Base-by-base conservation (phyloP, 2,888 invertebrate species). In the Lepetodrilus schrolli region DNA sequence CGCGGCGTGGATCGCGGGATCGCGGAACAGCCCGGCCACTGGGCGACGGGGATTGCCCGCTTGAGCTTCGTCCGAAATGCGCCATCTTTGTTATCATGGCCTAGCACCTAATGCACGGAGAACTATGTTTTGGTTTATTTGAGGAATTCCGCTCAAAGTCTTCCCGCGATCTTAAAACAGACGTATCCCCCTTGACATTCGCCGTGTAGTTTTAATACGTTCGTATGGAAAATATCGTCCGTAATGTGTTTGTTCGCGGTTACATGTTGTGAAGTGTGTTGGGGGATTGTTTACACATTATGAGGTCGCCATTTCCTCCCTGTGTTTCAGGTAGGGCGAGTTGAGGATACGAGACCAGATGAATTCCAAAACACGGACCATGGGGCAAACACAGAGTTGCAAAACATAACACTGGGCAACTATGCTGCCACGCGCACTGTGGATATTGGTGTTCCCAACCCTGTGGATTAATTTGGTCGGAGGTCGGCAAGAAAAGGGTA, bases 221-320 rank as follows among this genome's bases (percentile, higher is more conserved):
- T n/a, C n/a, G n/a, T n/a, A n/a, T n/a, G n/a, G n/a, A n/a, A n/a
- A n/a, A n/a, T n/a, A n/a, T n/a, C n/a, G n/a, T n/a, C n/a, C n/a
- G n/a, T n/a, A n/a, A n/a, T n/a, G n/a, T n/a, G n/a, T n/a, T n/a
- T n/a, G n/a, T n/a, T n/a, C n/a, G n/a, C n/a, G n/a, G n/a, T n/a
- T n/a, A n/a, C n/a, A n/a, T n/a, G n/a, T n/a, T n/a, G n/a, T n/a
- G n/a, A n/a, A n/a, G n/a, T n/a, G n/a, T n/a, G n/a, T n/a, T n/a
- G n/a, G 26, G 58, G 34, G 58, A 8, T 58, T 58, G 58, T 58
- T 58, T 58, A 58, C 58, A 58, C 58, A 34, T n/a, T n/a, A 17
- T 30, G 58, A 58, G 58, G 26, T 58, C 58, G 58, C 58, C 58
- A 58, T 58, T 58, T 58, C 34, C 58, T 58, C 30, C 58, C 58